Base-by-base conservation (phyloP, 2,888 invertebrate genomes). In the Alviniconcha strummeri region DNA sequence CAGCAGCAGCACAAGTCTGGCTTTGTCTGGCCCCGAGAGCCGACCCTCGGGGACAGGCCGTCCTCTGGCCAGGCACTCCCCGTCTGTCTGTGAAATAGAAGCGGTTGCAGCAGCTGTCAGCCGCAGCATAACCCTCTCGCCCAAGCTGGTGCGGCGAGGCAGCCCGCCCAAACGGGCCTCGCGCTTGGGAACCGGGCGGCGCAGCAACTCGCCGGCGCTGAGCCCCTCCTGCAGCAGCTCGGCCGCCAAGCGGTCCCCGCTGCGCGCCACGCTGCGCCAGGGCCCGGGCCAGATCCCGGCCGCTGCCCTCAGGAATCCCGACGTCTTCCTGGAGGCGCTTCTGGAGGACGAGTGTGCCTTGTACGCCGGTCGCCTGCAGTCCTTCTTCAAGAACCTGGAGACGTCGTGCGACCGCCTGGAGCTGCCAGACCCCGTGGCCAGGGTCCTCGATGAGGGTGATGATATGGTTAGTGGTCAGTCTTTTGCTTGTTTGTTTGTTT, bases 281-380 rank as follows among this genome's bases (percentile, higher is more conserved):
- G 76, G 52, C 15, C 19, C 36, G 17, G 52, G 17, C 19, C 13
- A 2, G 36, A 11, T 9, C 6, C 57, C 36, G 54, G 75, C 64
- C 19, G 52, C 67, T 9, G 75, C 76, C 67, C 4, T 82, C 13
- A 52, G 9, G 9, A 76, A 77, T 7, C 54, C 54, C 4, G 82
- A 82, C 69, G 56, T 82, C 19, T 82, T 82, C 55, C 77, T 82
- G 36, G 89, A 89, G 36, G 87, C 87, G 4, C 80, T 89, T 55
- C 83, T 89, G 60, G 89, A 89, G 60, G 88, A 89, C 19, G 89
- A 89, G 80, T 87, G 87, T 75, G 87, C 88, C 6, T 82, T 88
- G 72, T 89, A 86, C 82, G 84, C 87, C 15, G 88, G 87, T 76
- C 84, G 88, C 11, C 77, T 82, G 56, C 82, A 82, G 82, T 76